Percentiles rank a stretch among this genome's conserved stretches.
Conservation (phyloP, 2,113 vertebrate genomes). For the Ptilorrhoa leucosticta region DNA sequence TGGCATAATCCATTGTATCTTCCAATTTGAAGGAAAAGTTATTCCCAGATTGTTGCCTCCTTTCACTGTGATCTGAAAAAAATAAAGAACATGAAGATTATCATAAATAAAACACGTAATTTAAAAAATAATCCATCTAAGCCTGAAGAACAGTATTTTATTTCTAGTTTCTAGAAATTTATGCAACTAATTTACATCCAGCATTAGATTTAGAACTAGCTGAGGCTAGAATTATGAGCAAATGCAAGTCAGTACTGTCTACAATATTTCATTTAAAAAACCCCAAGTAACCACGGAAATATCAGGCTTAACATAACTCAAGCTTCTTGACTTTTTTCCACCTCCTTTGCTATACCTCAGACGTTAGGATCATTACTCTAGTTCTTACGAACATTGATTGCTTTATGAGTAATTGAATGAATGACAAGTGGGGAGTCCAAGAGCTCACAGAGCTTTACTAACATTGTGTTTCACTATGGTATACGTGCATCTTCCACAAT, state of each 20-base stretch:
- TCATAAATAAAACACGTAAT: not conserved
- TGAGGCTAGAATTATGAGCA: not conserved
- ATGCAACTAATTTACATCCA: not conserved
- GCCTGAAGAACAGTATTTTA: not conserved
- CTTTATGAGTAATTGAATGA: not conserved
- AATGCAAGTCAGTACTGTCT: not conserved
- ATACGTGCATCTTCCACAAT: fast-evolving
- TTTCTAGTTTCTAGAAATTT: not conserved
- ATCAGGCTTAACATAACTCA: fast-evolving
- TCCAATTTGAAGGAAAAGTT: not conserved
- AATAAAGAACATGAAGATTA: not conserved
- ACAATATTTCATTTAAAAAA: not conserved
- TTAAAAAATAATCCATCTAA: not conserved
- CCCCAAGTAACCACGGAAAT: not conserved
- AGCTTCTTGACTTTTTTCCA: not conserved
- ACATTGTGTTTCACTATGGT: not conserved
- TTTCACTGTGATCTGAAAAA: not conserved
- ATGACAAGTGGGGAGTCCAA: not conserved
- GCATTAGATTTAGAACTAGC: not conserved
- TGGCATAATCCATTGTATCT: not conserved
- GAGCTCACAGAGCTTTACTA: not conserved
- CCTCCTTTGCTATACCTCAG: not conserved
- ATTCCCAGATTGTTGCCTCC: not conserved
- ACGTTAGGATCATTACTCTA: not conserved
- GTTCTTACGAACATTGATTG: not conserved